phyloP scores from a whole-genome alignment of 2,797 vertebrate genomes.

The Phoxinus dragarum region DNA sequence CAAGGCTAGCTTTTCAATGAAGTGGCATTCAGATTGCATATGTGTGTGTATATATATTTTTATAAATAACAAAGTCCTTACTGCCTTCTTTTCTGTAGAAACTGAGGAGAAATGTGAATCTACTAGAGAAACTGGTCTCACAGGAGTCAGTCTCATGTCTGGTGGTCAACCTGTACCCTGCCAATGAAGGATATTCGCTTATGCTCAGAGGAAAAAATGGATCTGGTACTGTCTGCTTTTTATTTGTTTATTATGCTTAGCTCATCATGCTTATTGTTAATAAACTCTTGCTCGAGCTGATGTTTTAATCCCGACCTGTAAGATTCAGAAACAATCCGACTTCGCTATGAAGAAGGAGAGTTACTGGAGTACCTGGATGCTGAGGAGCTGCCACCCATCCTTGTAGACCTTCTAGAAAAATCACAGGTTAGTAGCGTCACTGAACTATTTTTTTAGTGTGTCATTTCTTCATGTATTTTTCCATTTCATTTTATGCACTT shows the following conservation, averaged over 20 bases:
- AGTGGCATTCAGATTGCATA: neutral
- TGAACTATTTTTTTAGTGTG: neutral
- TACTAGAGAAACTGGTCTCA: slow-evolving; percentile 97
- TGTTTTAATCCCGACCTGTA: slow-evolving; percentile 53
- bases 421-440: slow-evolving; percentile 85
- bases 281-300: neutral
- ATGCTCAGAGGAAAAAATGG: slow-evolving; percentile 99
- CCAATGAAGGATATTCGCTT: slow-evolving; percentile 97
- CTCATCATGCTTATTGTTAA: neutral
- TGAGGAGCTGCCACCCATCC: slow-evolving; percentile 95
- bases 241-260: neutral
- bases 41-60: neutral
- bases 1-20: neutral
- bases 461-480: neutral
- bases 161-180: slow-evolving; percentile 97
- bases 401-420: slow-evolving; percentile 98
- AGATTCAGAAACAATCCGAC: slow-evolving; percentile 98
- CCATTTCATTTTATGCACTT: neutral
- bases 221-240: slow-evolving; percentile 83
- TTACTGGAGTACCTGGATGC: slow-evolving; percentile 97
- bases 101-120: slow-evolving; percentile 98
- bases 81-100: slow-evolving; percentile 80
- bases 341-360: slow-evolving; percentile 97
- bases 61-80: neutral
- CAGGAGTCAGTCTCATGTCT: slow-evolving; percentile 96